These are phyloP conservation scores for Neodiprion fabricii DNA, from an alignment of 1,140 invertebrate species.

Conservation along the genomic window DNA sequence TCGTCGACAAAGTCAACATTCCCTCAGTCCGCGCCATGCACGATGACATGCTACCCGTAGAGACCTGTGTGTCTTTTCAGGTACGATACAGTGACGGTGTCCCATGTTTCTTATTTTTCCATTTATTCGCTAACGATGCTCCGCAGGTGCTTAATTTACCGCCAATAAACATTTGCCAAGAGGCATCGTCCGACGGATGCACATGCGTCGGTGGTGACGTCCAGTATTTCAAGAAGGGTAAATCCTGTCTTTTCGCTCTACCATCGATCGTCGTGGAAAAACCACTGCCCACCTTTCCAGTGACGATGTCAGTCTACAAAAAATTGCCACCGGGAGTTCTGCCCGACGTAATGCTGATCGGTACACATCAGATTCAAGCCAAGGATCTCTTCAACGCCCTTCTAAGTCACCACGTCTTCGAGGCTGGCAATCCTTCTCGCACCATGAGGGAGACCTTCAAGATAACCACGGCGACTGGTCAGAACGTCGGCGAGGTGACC, in stretches of 20 bases:
- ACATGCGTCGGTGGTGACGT: slow-evolving; percentile 33
- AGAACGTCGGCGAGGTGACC: slow-evolving; percentile 61
- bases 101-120: slow-evolving; percentile 7
- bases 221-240: slow-evolving; percentile 55
- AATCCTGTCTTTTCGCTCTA: slow-evolving; percentile 59
- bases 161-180: slow-evolving; percentile 50
- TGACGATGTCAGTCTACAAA: slow-evolving; percentile 52
- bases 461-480: slow-evolving; percentile 51
- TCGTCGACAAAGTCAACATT: slow-evolving; percentile 50
- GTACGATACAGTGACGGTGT: slow-evolving; percentile 30
- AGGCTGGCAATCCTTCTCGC: slow-evolving; percentile 34
- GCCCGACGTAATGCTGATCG: slow-evolving; percentile 53
- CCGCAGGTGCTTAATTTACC: slow-evolving; percentile 51
- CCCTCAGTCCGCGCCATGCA: slow-evolving; percentile 45
- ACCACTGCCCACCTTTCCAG: slow-evolving; percentile 46
- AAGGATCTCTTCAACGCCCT: slow-evolving; percentile 47
- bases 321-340: slow-evolving; percentile 50
- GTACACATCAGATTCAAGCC: slow-evolving; percentile 44
- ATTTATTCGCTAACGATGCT: neutral
- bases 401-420: slow-evolving; percentile 34
- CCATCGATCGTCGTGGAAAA: slow-evolving; percentile 37
- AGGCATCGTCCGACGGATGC: slow-evolving; percentile 38
- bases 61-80: slow-evolving; percentile 51
- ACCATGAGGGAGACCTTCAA: slow-evolving; percentile 67
- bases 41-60: slow-evolving; percentile 38